Conservation (phyloP, 2,888 invertebrate species). For the Andrena praecox region DNA sequence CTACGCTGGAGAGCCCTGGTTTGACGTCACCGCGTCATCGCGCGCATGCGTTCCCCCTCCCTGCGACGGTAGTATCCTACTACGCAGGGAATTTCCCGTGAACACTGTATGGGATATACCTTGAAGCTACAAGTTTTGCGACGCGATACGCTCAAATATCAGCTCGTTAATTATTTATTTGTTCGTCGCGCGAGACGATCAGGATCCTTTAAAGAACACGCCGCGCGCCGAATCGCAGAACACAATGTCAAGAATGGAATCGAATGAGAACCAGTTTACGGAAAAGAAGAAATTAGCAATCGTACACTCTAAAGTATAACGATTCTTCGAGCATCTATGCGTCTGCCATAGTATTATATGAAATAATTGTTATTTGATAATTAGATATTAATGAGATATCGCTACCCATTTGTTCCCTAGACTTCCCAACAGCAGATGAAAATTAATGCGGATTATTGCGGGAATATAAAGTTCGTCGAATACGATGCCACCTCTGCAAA, state of each 20-base stretch:
- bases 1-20: no score
- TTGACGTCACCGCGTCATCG: no score
- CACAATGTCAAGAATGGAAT: conserved; percentile 33
- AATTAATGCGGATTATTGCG: conserved; percentile 55
- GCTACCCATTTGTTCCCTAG: conserved; percentile 33
- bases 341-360: neutral
- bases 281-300: conserved; percentile 37
- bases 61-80: no score
- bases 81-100: no score
- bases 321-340: neutral
- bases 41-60: no score
- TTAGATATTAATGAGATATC: neutral
- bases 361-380: neutral
- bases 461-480: conserved; percentile 66
- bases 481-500: conserved; percentile 41
- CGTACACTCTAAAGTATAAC: conserved; percentile 40
- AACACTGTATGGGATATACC: conserved; percentile 19
- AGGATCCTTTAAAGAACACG: conserved; percentile 6
- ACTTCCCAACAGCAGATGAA: conserved; percentile 56
- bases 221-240: neutral
- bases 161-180: neutral
- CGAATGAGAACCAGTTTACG: conserved; percentile 15
- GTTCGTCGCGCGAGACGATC: conserved; percentile 7
- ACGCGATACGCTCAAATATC: neutral
- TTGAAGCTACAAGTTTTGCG: neutral